Percentiles rank a stretch among this genome's conserved stretches.
Evolutionary conservation across 2,888 invertebrate species (phyloP).

Genomic region (Drosophila neotestacea): DNA sequence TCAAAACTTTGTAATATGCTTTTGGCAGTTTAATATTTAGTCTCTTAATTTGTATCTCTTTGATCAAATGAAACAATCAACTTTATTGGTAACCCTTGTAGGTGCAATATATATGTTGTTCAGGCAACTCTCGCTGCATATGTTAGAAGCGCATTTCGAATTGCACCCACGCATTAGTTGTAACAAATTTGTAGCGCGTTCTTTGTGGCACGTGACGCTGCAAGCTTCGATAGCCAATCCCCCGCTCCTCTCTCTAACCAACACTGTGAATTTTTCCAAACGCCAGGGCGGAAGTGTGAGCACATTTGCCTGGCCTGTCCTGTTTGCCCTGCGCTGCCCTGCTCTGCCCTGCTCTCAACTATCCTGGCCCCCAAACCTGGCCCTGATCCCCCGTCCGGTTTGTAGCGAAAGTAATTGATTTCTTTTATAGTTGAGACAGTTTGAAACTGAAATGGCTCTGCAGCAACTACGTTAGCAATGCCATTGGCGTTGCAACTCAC

Average conservation of each 20-base stretch:
- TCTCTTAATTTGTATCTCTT: no score
- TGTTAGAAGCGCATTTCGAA: constrained; percentile 71
- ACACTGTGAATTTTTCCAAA: constrained; percentile 31
- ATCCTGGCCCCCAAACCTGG: background rate
- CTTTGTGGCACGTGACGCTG: constrained; percentile 71
- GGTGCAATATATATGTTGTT: constrained; percentile 13
- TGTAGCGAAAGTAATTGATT: constrained; percentile 79
- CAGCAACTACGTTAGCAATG: constrained; percentile 52
- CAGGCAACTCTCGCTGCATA: constrained; percentile 47
- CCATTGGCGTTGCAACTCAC: constrained; percentile 54
- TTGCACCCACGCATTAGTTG: constrained; percentile 80
- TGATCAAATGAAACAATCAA: background rate
- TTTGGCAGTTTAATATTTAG: no score
- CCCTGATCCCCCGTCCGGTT: constrained; percentile 28
- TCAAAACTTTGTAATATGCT: no score
- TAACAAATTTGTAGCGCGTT: constrained; percentile 80
- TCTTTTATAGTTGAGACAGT: constrained; percentile 80
- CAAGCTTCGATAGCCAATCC: constrained; percentile 15
- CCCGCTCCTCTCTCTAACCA: background rate
- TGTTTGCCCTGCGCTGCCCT: background rate
- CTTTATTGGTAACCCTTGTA: constrained; percentile 27
- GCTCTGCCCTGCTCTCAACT: constrained; percentile 3
- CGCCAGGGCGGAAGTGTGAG: constrained; percentile 71
- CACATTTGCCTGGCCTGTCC: constrained; percentile 44
- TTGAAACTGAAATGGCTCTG: constrained; percentile 71